Evolutionary conservation across 2,113 vertebrate genomes (phyloP).

Genomic region (Archocentrus centrarchus): DNA sequence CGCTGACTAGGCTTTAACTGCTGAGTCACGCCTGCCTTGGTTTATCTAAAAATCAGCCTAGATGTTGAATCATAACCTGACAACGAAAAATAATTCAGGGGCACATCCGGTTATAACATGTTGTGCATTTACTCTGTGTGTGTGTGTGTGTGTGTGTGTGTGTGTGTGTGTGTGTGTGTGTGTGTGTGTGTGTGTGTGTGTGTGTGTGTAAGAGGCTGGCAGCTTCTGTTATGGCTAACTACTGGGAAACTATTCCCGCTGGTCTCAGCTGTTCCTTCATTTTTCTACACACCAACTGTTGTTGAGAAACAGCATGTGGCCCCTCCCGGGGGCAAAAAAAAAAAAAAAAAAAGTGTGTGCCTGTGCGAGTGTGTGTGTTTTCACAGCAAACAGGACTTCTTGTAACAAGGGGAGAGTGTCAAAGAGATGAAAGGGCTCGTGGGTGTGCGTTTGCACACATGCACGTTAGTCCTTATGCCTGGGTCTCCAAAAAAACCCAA

Average conservation of each 20-base stretch:
- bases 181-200: background rate
- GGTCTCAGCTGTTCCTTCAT: constrained; percentile 63
- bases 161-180: background rate
- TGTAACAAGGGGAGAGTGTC: constrained; percentile 14
- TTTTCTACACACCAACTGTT: constrained; percentile 61
- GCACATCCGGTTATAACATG: constrained; percentile 16
- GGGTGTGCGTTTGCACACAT: background rate
- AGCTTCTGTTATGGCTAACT: constrained; percentile 58
- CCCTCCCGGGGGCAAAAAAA: background rate
- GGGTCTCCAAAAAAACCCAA: background rate
- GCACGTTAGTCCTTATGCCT: background rate
- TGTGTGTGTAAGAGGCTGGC: constrained; percentile 8
- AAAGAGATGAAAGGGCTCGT: background rate
- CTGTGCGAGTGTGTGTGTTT: constrained; percentile 22
- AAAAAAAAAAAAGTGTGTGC: background rate
- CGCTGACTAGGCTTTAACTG: background rate
- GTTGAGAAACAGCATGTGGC: constrained; percentile 48
- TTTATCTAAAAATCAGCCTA: background rate
- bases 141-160: background rate
- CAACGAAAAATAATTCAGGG: background rate
- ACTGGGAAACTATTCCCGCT: constrained; percentile 34
- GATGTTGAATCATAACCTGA: constrained; percentile 35
- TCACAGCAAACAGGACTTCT: constrained; percentile 42
- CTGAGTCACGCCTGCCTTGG: constrained; percentile 36
- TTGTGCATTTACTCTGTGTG: background rate